phyloP scores from a whole-genome alignment of 2,113 vertebrate species.

The Pantherophis guttatus region DNA sequence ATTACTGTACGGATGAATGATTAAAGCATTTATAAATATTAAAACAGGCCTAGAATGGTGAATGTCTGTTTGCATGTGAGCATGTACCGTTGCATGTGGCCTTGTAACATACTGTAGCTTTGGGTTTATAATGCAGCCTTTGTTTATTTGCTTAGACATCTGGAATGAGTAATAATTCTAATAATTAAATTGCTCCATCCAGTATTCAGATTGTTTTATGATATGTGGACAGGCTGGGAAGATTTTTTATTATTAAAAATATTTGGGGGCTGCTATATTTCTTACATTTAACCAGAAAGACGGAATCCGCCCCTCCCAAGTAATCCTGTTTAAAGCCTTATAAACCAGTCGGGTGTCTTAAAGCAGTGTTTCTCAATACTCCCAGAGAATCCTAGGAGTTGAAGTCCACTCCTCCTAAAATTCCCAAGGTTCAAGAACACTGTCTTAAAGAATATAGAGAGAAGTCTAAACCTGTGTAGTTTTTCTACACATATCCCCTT shows the following conservation, averaged over 20 bases:
- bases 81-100: background rate
- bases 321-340: background rate
- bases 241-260: background rate
- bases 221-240: background rate
- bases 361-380: background rate
- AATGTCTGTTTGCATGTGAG: background rate
- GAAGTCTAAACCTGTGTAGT: background rate
- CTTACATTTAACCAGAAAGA: background rate
- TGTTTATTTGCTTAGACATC: background rate
- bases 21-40: conserved; percentile 46
- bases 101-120: background rate
- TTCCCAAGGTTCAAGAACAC: background rate
- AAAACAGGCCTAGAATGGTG: conserved; percentile 4
- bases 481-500: background rate
- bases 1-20: conserved; percentile 41
- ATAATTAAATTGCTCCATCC: background rate
- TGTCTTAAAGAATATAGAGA: background rate
- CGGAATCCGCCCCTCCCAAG: background rate
- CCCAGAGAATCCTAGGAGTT: background rate
- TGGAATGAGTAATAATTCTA: background rate
- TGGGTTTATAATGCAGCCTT: background rate
- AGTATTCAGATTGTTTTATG: background rate
- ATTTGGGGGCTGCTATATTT: background rate
- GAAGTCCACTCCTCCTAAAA: background rate
- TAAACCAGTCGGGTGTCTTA: conserved; percentile 28